phyloP scores from a whole-genome alignment of 2,888 invertebrate genomes.

The Epinotia demarniana region DNA sequence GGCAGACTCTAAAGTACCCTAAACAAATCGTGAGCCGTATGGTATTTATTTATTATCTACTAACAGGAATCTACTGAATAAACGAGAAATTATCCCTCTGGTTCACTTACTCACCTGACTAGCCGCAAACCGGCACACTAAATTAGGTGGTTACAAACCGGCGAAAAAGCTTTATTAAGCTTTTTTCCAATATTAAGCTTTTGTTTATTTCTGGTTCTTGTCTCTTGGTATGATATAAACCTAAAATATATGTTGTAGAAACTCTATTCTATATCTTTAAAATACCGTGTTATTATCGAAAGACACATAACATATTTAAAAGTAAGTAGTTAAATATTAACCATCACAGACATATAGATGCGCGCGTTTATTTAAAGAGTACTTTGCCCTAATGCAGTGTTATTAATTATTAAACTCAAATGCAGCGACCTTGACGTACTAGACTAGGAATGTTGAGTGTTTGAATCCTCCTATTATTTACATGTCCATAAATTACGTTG shows the following conservation, averaged over 20 bases:
- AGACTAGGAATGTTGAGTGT: neutral
- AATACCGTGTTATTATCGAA: neutral
- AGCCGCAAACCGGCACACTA: no score
- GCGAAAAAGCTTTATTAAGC: no score
- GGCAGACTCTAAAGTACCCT: no score
- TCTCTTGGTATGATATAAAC: neutral
- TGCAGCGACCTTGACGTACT: conserved; percentile 21
- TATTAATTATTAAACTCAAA: conserved; percentile 41
- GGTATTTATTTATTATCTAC: no score
- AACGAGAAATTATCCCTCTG: no score
- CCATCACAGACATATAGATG: conserved; percentile 3
- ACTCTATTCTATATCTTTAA: neutral
- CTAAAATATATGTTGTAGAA: neutral
- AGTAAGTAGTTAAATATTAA: conserved; percentile 11
- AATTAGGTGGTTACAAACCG: no score
- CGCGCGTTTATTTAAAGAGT: conserved; percentile 16
- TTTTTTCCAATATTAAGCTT: no score
- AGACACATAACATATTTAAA: neutral
- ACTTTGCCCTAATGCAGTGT: conserved; percentile 43
- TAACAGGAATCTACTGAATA: no score
- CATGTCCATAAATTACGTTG: neutral
- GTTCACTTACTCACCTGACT: no score
- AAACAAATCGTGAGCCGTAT: no score
- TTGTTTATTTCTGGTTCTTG: neutral
- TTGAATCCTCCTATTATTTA: neutral